Evolutionary conservation across 2,888 invertebrate genomes (phyloP), one percentile per base, ranked within the genome.

Genomic region (Auanema freiburgensis): DNA sequence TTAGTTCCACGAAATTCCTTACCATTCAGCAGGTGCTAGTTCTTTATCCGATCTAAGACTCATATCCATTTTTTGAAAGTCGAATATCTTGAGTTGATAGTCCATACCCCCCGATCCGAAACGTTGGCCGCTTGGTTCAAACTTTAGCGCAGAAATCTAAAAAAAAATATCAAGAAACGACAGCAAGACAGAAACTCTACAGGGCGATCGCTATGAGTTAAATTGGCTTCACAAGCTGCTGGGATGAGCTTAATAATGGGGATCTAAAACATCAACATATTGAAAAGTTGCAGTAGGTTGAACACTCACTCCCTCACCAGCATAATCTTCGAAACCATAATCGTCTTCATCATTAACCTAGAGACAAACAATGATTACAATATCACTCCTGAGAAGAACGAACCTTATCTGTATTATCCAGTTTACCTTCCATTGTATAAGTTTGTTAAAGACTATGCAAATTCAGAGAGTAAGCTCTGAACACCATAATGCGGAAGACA

Each of bases 11-110:
- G 44, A 50, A 59, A 50, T 23, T 24, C 25, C 1, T 11, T 55
- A 75, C 78, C 70, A 72, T 65, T 82, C 82, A 50, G 72, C 72
- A 4, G 82, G 82, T 4, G 71, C 59, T 16, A 80, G 43, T 25
- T 79, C 76, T 42, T 79, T 71, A 55, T 79, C 98, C 54, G 93
- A 92, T 57, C 76, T 63, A 71, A 81, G 58, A 1, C 76, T 63
- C 58, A 69, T 89, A 84, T 97, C 95, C 95, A 98, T 97, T 4
- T 96, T 97, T 68, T 94, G 92, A 87, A 98, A 98, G 84, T 99
- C 98, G 94, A 94, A 98, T 78, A 98, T 92, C 58, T 91, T 91
- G 1, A 98, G 91, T 76, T 65, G 59, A 56, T 95, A 98, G 84
- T 98, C 97, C 25, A 92, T 89, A 0, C 95, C 93, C 0, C 98